Conservation (phyloP, 2,113 vertebrate genomes). For the Spermophilus dauricus region DNA sequence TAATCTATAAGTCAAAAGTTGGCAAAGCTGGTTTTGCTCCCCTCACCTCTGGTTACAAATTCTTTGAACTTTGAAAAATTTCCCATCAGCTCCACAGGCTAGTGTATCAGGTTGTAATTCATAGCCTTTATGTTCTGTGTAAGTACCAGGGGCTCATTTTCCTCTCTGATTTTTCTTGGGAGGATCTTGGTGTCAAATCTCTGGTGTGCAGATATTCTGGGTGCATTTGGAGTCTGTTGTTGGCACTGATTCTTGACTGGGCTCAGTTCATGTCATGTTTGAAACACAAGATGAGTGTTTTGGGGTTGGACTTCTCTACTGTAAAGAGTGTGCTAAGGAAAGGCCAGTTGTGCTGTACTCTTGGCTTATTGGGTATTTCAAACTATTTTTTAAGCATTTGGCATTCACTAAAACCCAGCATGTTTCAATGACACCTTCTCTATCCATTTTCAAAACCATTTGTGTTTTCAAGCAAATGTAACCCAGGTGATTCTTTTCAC, state of each 20-base stretch:
- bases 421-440: background rate
- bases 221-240: background rate
- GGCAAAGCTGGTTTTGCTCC: constrained; percentile 15
- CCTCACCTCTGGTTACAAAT: background rate
- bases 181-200: background rate
- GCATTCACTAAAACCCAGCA: constrained; percentile 5
- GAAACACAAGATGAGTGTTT: background rate
- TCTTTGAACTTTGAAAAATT: constrained; percentile 41
- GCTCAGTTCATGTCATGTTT: background rate
- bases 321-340: background rate
- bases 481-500: constrained; percentile 46
- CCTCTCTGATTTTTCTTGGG: background rate
- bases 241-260: background rate
- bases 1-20: constrained; percentile 48
- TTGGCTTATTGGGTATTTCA: background rate
- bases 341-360: background rate
- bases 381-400: background rate
- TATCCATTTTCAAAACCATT: constrained; percentile 15
- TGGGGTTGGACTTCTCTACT: background rate
- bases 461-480: constrained; percentile 11
- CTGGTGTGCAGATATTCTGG: background rate
- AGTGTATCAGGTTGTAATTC: background rate
- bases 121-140: background rate
- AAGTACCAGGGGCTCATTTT: background rate
- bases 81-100: background rate